These are phyloP conservation scores for Lasioglossum vierecki DNA, from an alignment of 2,888 invertebrate genomes.

Conservation along the genomic window DNA sequence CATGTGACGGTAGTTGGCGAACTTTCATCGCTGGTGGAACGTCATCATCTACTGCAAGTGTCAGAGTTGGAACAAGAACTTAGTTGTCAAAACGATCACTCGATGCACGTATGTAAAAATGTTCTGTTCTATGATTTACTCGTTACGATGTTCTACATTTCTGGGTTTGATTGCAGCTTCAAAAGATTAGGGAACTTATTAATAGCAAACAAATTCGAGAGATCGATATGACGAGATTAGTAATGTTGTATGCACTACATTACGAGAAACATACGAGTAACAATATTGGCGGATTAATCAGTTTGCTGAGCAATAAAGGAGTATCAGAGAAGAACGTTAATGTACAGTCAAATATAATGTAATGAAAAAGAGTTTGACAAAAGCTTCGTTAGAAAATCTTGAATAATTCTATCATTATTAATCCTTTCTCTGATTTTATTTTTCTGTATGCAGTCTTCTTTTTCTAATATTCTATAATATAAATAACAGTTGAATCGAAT, in stretches of 20 bases:
- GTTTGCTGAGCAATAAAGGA: slow-evolving; percentile 89
- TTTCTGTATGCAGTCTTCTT: neutral
- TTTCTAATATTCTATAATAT: neutral
- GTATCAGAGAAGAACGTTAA: slow-evolving; percentile 86
- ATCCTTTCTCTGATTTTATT: neutral
- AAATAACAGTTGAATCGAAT: too few species aligned
- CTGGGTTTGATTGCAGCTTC: slow-evolving; percentile 70
- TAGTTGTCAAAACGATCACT: slow-evolving; percentile 94
- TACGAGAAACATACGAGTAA: slow-evolving; percentile 96
- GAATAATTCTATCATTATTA: neutral
- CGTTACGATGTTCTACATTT: neutral
- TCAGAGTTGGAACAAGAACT: slow-evolving; percentile 97
- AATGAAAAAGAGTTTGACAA: neutral
- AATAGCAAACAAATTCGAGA: slow-evolving; percentile 89
- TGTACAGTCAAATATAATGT: slow-evolving; percentile 70
- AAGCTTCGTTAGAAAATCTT: neutral
- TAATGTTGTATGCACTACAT: slow-evolving; percentile 96
- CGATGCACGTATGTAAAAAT: slow-evolving; percentile 86
- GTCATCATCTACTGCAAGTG: slow-evolving; percentile 92
- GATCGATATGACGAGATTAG: slow-evolving; percentile 93
- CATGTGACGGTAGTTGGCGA: slow-evolving; percentile 99
- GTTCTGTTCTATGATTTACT: slow-evolving; percentile 18
- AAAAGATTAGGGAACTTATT: slow-evolving; percentile 90
- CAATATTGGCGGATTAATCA: slow-evolving; percentile 91
- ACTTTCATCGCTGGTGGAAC: slow-evolving; percentile 92